Evolutionary conservation across 2,888 invertebrate genomes (phyloP), one percentile per base, ranked within the genome.

Genomic region (Tridacna gigas): DNA sequence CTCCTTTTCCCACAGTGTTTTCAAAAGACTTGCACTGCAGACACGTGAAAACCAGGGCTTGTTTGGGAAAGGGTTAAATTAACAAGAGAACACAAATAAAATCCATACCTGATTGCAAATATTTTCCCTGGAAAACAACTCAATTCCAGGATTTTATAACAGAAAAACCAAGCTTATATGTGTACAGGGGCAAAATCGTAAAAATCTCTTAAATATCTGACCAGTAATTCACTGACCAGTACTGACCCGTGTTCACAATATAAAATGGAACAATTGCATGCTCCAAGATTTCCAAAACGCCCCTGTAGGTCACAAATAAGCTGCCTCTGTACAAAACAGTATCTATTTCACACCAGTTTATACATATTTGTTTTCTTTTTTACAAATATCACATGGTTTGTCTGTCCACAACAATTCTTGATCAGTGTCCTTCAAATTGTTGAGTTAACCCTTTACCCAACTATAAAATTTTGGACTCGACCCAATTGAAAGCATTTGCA

Each of bases 341-440:
- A 26, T 48, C 25, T 37, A 47, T 25, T 37, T 74, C 67, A 51
- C 51, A 77, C 77, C 63, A 63, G 63, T 66, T 28, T 67, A 67
- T 67, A 74, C 74, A 74, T n/a, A 25, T 61, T 61, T 74, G 61
- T 61, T 47, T 25, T 18, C 26, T 37, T 56, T 26, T 77, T n/a
- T 61, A 71, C 78, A 76, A 83, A 74, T 83, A 83, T 83, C 83
- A 83, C 83, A 83, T 80, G 80, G 74, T 37, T 37, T 69, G 51
- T 75, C 80, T 66, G 83, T 65, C 75, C 47, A 37, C 22, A 18
- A 66, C 66, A 74, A 20, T 20, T 56, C 48, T 47, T 74, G 79
- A 77, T 48, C 77, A 66, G 5, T n/a, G 26, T 26, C 45, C 56
- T 51, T 71, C 51, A 67, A 1, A 22, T 63, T 4, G 13, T 22